Evolutionary conservation across 2,797 vertebrate genomes (phyloP).

Genomic region (Centroberyx gerrardi): DNA sequence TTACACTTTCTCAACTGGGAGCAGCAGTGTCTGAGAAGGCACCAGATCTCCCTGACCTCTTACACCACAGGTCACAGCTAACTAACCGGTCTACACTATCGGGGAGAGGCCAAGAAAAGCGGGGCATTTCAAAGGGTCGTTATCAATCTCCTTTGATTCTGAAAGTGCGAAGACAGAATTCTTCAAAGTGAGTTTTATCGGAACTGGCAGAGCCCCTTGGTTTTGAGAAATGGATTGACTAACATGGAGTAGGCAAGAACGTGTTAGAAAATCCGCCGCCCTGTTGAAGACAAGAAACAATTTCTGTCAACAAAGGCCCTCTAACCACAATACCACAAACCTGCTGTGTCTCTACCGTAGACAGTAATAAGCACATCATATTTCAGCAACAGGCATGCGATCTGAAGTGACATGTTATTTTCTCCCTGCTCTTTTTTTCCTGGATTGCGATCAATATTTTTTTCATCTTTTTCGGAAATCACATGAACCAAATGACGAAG

Average conservation of each 20-base stretch:
- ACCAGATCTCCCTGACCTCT: constrained; percentile 17
- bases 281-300: constrained; percentile 29
- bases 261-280: constrained; percentile 18
- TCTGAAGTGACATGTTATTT: constrained; percentile 68
- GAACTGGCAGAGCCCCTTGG: not conserved
- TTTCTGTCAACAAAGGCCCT: constrained; percentile 57
- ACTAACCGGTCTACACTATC: not conserved
- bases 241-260: not conserved
- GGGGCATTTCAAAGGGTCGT: not conserved
- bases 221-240: constrained; percentile 4
- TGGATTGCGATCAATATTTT: constrained; percentile 68
- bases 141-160: not conserved
- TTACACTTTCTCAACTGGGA: constrained; percentile 18
- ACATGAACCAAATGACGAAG: constrained; percentile 45
- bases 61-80: not conserved
- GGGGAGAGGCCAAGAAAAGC: not conserved
- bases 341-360: constrained; percentile 52
- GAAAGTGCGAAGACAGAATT: not conserved
- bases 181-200: not conserved
- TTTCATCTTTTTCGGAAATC: constrained; percentile 53
- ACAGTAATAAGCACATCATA: constrained; percentile 64
- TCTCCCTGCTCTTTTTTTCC: constrained; percentile 71
- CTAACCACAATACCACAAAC: constrained; percentile 49
- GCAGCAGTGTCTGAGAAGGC: not conserved
- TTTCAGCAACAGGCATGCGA: constrained; percentile 62